A percentile compares a stretch with the other conserved stretches of the same genome.
These are phyloP conservation scores for Buceros bicornis DNA, from an alignment of 2,797 vertebrate genomes.

Conservation along the genomic window DNA sequence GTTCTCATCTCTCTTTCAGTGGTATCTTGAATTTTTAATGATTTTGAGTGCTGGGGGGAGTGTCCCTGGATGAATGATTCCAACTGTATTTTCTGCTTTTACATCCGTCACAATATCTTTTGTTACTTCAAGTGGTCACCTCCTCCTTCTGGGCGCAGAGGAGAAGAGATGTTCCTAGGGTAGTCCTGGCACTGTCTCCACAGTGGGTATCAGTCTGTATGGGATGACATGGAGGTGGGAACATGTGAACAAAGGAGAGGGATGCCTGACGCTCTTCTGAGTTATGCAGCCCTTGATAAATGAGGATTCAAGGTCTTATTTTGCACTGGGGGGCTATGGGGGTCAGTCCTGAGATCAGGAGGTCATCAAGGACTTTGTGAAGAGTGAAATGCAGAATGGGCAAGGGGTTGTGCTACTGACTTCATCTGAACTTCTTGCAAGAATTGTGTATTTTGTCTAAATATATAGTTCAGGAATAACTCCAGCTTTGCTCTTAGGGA, in stretches of 20 bases:
- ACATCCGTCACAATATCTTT: background rate
- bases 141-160: fast-evolving
- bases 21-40: background rate
- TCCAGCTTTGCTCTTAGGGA: background rate
- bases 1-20: background rate
- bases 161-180: background rate
- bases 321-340: background rate
- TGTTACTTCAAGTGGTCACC: background rate
- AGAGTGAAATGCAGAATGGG: background rate
- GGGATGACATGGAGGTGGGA: background rate
- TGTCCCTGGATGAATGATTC: background rate
- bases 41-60: background rate
- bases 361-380: background rate
- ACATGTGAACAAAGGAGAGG: fast-evolving
- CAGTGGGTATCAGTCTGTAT: background rate
- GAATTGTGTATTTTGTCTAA: background rate
- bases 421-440: background rate
- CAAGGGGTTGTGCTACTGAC: background rate
- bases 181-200: fast-evolving
- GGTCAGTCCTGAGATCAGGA: fast-evolving
- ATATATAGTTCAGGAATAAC: background rate
- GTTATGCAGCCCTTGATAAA: background rate
- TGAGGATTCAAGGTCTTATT: background rate
- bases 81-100: background rate
- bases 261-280: fast-evolving